These are phyloP conservation scores for Yasuhikotakia modesta DNA, from an alignment of 2,797 vertebrate species.

Conservation along the genomic window DNA sequence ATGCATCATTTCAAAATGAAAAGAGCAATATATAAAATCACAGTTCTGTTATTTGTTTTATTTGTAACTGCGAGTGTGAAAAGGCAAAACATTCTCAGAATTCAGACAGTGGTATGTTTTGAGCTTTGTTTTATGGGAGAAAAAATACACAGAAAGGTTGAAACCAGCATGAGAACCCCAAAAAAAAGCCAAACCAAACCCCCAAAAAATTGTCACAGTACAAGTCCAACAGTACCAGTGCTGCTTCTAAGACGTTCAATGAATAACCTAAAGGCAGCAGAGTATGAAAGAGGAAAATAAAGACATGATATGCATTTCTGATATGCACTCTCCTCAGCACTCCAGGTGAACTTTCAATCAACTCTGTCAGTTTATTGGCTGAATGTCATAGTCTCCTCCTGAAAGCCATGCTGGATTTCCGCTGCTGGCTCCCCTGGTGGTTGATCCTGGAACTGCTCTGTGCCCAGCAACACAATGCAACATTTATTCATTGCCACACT, in stretches of 20 bases:
- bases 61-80: slow-evolving; percentile 57
- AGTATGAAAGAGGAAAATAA: slow-evolving; percentile 25
- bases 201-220: slow-evolving; percentile 28
- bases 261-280: slow-evolving; percentile 36
- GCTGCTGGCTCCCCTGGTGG: slow-evolving; percentile 35
- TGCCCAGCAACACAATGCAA: slow-evolving; percentile 18
- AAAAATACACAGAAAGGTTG: slow-evolving; percentile 29
- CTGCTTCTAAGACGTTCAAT: slow-evolving; percentile 30
- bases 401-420: slow-evolving; percentile 7
- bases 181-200: slow-evolving; percentile 41
- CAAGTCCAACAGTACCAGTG: slow-evolving; percentile 4
- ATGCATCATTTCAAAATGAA: slow-evolving; percentile 9
- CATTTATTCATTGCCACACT: slow-evolving; percentile 15
- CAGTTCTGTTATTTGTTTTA: slow-evolving; percentile 50
- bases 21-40: slow-evolving; percentile 18
- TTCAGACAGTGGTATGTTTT: slow-evolving; percentile 53
- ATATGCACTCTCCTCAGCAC: slow-evolving; percentile 46
- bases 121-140: slow-evolving; percentile 43
- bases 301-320: slow-evolving; percentile 14
- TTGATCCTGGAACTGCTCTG: slow-evolving; percentile 39
- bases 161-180: slow-evolving; percentile 42
- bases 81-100: slow-evolving; percentile 41
- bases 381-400: slow-evolving; percentile 24
- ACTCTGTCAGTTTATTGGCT: slow-evolving; percentile 29
- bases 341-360: slow-evolving; percentile 45